Conservation (phyloP, 2,113 vertebrate species). For the Setophaga kirtlandii region DNA sequence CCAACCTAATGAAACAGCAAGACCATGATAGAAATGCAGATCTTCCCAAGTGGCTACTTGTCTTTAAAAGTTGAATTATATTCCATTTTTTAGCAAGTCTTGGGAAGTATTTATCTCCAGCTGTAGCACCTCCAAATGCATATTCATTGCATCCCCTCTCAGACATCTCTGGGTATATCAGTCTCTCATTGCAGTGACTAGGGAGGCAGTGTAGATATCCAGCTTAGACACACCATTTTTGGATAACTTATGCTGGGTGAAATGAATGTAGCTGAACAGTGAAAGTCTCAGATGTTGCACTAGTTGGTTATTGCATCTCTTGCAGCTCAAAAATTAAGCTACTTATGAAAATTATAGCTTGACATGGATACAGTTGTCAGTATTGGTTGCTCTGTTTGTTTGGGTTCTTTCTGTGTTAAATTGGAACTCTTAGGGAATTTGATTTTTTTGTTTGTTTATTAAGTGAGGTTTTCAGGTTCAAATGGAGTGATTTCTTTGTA, state of each 20-base stretch:
- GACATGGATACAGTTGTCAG: neutral
- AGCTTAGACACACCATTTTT: fast-evolving
- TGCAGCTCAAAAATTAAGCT: neutral
- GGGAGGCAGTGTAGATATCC: neutral
- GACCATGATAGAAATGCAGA: neutral
- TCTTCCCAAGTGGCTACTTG: neutral
- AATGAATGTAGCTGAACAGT: neutral
- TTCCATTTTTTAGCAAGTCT: neutral
- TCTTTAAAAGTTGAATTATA: neutral
- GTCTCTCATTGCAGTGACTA: neutral
- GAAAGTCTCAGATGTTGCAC: neutral
- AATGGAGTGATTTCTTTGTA: neutral
- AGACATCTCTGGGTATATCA: neutral
- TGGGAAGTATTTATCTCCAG: neutral
- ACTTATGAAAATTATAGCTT: neutral
- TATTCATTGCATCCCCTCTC: neutral
- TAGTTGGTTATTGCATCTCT: neutral
- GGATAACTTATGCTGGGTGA: neutral
- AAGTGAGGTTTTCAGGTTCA: neutral
- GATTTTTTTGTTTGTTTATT: neutral
- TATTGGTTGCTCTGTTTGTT: neutral
- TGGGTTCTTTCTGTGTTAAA: neutral
- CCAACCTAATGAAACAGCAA: neutral
- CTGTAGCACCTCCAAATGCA: neutral
- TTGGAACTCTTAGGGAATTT: neutral